Conservation (phyloP, 2,113 vertebrate species). For the Canis aureus region DNA sequence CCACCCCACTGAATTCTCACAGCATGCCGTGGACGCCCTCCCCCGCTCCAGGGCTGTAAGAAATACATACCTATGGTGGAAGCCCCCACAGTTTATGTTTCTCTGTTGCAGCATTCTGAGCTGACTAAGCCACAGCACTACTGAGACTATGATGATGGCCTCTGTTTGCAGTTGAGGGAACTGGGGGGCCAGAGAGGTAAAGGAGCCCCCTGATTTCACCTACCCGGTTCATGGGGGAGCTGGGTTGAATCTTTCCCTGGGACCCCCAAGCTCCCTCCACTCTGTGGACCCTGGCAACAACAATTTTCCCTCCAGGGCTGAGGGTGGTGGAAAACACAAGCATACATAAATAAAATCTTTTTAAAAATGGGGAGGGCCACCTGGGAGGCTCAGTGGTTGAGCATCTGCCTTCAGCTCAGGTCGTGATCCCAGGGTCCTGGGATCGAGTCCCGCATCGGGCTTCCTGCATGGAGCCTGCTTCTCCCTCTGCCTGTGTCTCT, state of each 20-base stretch:
- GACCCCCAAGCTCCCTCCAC: no score
- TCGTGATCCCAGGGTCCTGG: no score
- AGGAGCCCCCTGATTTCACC: no score
- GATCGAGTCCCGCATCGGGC: no score
- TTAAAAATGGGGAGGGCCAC: no score
- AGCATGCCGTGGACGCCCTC: rapidly evolving
- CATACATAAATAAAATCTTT: no score
- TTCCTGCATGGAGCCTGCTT: no score
- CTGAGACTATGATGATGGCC: neutral
- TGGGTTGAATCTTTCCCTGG: neutral
- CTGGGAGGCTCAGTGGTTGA: no score
- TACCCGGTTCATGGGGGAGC: neutral
- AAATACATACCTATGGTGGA: neutral
- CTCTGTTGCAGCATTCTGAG: neutral
- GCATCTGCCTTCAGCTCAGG: no score
- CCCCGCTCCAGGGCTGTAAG: neutral
- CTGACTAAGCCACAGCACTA: neutral
- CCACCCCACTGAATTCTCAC: neutral
- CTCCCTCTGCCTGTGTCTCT: no score
- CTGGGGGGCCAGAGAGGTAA: neutral
- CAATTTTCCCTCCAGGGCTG: neutral
- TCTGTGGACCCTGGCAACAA: neutral
- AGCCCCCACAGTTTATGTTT: rapidly evolving
- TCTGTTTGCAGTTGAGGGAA: neutral
- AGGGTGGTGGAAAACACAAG: neutral